These are phyloP conservation scores for Apoda limacodes DNA, from an alignment of 2,888 invertebrate species.

Conservation along the genomic window DNA sequence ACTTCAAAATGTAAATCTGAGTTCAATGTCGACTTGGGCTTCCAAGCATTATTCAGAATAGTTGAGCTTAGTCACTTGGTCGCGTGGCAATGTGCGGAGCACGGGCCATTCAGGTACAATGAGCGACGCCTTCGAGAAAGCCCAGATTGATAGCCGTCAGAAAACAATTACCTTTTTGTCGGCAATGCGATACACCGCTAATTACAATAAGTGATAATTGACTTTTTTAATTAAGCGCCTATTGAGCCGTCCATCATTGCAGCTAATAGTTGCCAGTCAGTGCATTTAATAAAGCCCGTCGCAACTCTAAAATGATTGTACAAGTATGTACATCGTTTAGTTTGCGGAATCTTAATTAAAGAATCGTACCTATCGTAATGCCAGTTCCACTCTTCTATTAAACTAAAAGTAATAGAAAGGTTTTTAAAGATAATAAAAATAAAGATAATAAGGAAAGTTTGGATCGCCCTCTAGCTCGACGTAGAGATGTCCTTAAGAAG, in stretches of 20 bases:
- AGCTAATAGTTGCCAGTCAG: slow-evolving; percentile 64
- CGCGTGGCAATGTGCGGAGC: too few relatives aligned
- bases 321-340: slow-evolving; percentile 45
- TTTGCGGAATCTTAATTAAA: slow-evolving; percentile 55
- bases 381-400: slow-evolving; percentile 25
- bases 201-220: slow-evolving; percentile 66
- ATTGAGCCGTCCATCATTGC: slow-evolving; percentile 57
- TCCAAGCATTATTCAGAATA: too few relatives aligned
- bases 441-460: too few relatives aligned
- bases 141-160: slow-evolving; percentile 44
- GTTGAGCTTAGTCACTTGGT: too few relatives aligned
- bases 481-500: too few relatives aligned
- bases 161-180: slow-evolving; percentile 65
- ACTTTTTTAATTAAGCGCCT: slow-evolving; percentile 45
- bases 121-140: slow-evolving; percentile 26
- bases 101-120: too few relatives aligned
- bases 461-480: too few relatives aligned
- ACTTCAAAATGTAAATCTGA: too few relatives aligned
- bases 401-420: too few relatives aligned
- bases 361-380: too few relatives aligned
- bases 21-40: too few relatives aligned
- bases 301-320: slow-evolving; percentile 37
- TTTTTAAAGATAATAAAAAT: too few relatives aligned
- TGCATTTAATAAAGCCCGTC: slow-evolving; percentile 55
- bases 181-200: slow-evolving; percentile 53